Base-by-base conservation (phyloP, 2,888 invertebrate genomes). In the Hydrotaea cyrtoneurina region DNA sequence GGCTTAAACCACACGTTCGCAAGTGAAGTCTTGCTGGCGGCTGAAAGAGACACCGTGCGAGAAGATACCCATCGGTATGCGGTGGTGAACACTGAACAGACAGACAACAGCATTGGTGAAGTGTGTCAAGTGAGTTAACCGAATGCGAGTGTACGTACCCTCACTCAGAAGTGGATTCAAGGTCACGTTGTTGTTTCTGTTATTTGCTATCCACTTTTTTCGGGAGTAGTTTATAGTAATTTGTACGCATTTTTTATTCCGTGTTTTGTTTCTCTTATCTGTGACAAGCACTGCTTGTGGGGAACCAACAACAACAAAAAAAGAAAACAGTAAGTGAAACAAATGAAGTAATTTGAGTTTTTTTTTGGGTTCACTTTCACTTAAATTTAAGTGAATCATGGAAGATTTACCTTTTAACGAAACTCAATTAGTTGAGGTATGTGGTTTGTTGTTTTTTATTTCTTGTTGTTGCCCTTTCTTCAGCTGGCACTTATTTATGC, bases 291-390 rank as follows among this genome's bases (percentile, higher is more conserved):
- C n/a, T n/a, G n/a, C n/a, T n/a, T n/a, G n/a, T n/a, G n/a, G n/a
- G n/a, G n/a, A n/a, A n/a, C n/a, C n/a, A n/a, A n/a, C n/a, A n/a
- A n/a, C n/a, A n/a, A n/a, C n/a, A 15, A 43, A 43, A 43, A 43
- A 3, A 10, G 15, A 3, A 31, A 50, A n/a, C 50, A 15, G 39
- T n/a, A n/a, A n/a, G n/a, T n/a, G n/a, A 1, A 39, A 39, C 19
- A 66, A 66, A 66, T 66, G 43, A 66, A 66, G 66, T 43, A 17
- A 66, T 36, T 36, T 39, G 55, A 21, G 64, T 19, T n/a, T 69
- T 66, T 66, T 43, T 82, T 78, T n/a, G n/a, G n/a, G n/a, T n/a
- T 19, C 73, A 82, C 82, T 82, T 82, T 82, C 82, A 78, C 82
- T 75, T 62, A 69, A 78, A 57, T 43, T 79, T 23, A 62, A 13